A percentile compares a stretch with the other conserved stretches of the same genome.
Conservation (phyloP, 2,113 vertebrate genomes). For the Apodemus sylvaticus region DNA sequence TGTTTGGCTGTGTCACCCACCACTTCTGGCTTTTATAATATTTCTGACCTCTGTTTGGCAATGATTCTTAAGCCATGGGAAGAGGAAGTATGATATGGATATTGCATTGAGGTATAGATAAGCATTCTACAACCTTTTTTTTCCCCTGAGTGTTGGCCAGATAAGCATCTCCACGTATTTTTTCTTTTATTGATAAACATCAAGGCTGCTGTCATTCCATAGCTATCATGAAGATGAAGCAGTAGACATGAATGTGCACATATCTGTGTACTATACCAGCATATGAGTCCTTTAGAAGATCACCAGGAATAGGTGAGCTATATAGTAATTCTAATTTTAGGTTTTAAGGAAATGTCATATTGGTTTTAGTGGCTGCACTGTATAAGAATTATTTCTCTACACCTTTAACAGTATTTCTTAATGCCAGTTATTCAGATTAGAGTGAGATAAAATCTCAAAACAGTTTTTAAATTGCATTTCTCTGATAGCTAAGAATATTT, state of each 20-base stretch:
- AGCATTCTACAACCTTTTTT: background rate
- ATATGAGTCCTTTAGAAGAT: background rate
- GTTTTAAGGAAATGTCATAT: background rate
- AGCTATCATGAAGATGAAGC: background rate
- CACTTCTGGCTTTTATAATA: background rate
- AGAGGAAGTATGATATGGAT: background rate
- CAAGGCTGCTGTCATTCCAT: background rate
- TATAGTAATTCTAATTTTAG: background rate
- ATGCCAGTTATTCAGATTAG: background rate
- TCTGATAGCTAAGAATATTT: background rate
- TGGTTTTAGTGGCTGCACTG: background rate
- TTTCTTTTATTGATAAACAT: background rate
- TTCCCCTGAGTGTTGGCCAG: background rate
- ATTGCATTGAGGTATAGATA: background rate
- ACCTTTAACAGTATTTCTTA: too few relatives aligned
- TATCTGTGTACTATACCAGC: background rate
- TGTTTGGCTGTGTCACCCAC: background rate
- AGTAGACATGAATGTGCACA: background rate
- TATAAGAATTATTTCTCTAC: background rate
- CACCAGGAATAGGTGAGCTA: background rate
- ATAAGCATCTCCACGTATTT: background rate
- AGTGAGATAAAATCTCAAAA: background rate
- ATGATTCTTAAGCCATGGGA: background rate
- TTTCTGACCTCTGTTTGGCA: background rate
- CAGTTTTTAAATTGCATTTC: background rate